These are phyloP conservation scores for Pseudorectes ferrugineus DNA, from an alignment of 2,113 vertebrate species.

Conservation along the genomic window DNA sequence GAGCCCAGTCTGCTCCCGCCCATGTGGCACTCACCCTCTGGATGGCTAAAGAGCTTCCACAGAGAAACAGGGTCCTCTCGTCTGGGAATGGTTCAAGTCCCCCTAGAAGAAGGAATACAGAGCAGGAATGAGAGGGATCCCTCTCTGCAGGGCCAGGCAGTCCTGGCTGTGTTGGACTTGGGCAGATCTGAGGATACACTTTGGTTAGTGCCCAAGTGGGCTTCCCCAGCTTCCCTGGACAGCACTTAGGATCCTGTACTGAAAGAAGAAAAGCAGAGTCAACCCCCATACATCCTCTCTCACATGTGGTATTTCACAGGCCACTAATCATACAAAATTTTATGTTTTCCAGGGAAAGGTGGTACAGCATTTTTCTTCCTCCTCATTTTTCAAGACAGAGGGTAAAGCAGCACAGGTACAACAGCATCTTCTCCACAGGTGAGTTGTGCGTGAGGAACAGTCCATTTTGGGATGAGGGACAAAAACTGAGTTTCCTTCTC, in stretches of 20 bases:
- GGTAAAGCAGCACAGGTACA: background rate
- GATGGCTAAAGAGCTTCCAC: background rate
- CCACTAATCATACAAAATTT: fast-evolving
- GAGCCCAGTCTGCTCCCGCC: background rate
- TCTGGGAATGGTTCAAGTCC: background rate
- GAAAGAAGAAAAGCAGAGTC: background rate
- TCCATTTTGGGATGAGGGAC: background rate
- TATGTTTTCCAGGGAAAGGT: background rate
- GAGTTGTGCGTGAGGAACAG: background rate
- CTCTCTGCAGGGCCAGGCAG: background rate
- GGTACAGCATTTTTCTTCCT: background rate
- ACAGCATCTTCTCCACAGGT: background rate
- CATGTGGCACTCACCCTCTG: background rate
- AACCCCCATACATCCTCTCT: background rate
- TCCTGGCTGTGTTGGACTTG: background rate
- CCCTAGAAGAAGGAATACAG: background rate
- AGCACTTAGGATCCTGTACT: background rate
- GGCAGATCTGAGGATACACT: fast-evolving
- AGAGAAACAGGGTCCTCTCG: background rate
- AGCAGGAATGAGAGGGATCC: background rate
- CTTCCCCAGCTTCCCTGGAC: background rate
- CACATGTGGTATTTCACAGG: background rate
- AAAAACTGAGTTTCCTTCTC: background rate
- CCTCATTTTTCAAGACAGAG: background rate
- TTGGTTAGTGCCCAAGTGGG: background rate